A percentile compares a stretch with the other conserved stretches of the same genome.
Evolutionary conservation across 2,113 vertebrate species (phyloP).

Genomic region (Phrynocephalus versicolor): DNA sequence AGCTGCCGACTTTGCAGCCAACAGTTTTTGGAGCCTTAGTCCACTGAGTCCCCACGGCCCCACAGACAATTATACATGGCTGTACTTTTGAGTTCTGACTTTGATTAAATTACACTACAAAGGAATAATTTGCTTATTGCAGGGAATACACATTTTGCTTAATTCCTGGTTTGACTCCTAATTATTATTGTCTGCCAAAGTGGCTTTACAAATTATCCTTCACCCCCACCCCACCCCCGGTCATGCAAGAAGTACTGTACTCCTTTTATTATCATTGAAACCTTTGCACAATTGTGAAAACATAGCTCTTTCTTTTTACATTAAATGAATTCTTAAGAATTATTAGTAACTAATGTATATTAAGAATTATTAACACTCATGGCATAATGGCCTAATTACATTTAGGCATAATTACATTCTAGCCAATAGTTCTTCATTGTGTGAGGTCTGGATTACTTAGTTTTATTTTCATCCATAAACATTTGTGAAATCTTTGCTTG

Average conservation of each 20-base stretch:
- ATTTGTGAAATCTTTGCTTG: not conserved
- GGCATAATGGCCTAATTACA: not conserved
- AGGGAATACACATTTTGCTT: no score
- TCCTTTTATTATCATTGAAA: not conserved
- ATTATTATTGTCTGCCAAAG: not conserved
- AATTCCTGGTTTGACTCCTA: no score
- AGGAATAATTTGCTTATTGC: no score
- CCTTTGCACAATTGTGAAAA: not conserved
- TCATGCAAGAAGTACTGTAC: no score
- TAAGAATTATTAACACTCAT: slow-evolving; percentile 4
- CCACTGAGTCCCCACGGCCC: no score
- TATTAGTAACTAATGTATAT: slow-evolving; percentile 16
- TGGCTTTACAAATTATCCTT: not conserved
- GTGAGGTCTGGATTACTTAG: slow-evolving; percentile 1
- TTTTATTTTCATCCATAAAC: slow-evolving; percentile 43
- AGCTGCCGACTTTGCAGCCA: no score
- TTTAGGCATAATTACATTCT: slow-evolving; percentile 48
- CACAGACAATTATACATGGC: no score
- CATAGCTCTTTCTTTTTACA: not conserved
- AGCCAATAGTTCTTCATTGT: slow-evolving; percentile 23
- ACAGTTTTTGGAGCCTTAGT: no score
- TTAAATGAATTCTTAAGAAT: slow-evolving; percentile 14
- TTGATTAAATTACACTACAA: no score
- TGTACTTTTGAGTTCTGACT: not conserved
- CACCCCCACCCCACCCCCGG: no score